phyloP scores from a whole-genome alignment of 2,797 vertebrate species.

The Podarcis lilfordi region DNA sequence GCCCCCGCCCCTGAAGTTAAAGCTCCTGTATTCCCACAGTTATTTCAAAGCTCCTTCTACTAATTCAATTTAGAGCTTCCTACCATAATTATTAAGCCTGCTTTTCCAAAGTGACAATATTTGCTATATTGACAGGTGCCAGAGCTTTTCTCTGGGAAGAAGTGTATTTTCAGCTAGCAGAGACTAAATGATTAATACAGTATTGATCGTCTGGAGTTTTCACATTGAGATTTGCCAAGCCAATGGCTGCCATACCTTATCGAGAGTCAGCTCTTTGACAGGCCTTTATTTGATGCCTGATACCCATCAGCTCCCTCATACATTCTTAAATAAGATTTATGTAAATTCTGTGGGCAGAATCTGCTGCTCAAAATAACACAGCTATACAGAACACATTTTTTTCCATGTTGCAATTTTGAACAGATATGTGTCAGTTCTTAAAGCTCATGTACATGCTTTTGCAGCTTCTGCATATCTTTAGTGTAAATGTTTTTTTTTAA shows the following conservation, averaged over 20 bases:
- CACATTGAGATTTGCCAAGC: conserved; percentile 32
- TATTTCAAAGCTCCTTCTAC: neutral
- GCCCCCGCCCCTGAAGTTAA: neutral
- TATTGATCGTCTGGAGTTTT: conserved; percentile 49
- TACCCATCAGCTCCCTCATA: conserved; percentile 49
- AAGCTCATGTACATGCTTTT: conserved; percentile 23
- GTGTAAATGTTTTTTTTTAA: neutral
- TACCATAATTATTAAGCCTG: conserved; percentile 11
- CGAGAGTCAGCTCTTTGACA: conserved; percentile 44
- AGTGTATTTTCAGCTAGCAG: conserved; percentile 50
- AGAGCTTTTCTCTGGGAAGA: conserved; percentile 29
- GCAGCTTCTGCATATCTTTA: neutral
- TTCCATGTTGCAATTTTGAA: conserved; percentile 30
- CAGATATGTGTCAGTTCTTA: conserved; percentile 26
- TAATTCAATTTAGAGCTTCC: conserved; percentile 36
- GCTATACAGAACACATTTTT: conserved; percentile 32
- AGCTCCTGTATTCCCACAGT: neutral
- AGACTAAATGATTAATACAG: conserved; percentile 60
- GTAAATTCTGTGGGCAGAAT: conserved; percentile 38
- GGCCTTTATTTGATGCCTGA: conserved; percentile 52
- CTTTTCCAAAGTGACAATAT: conserved; percentile 29
- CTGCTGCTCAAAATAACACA: conserved; percentile 38
- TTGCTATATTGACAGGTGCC: conserved; percentile 27
- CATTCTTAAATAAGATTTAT: conserved; percentile 57
- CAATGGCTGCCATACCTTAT: conserved; percentile 42